Evolutionary conservation across 2,888 invertebrate genomes (phyloP).

Genomic region (Lepidonotus clava): DNA sequence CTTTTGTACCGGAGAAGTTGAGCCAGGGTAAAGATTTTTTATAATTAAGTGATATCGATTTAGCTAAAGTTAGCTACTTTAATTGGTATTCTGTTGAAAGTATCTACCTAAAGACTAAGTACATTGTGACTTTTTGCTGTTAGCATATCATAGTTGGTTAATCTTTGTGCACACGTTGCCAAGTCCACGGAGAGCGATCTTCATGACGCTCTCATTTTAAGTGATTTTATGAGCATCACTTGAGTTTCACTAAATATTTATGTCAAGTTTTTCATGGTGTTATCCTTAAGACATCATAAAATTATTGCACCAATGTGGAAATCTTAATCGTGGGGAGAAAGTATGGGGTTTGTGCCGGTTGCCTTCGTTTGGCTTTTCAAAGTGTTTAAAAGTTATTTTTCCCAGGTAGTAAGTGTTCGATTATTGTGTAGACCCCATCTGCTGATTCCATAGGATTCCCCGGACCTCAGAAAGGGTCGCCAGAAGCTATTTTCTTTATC

Average conservation of each 20-base stretch:
- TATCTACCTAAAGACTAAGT: neutral
- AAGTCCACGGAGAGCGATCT: neutral
- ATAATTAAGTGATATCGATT: constrained; percentile 37
- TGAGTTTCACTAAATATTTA: constrained; percentile 27
- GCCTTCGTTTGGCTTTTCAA: no score
- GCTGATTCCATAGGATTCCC: constrained; percentile 20
- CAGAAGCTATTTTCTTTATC: no score
- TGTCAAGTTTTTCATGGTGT: constrained; percentile 5
- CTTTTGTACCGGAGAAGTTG: constrained; percentile 22
- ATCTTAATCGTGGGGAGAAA: neutral
- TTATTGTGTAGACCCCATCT: neutral
- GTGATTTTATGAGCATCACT: constrained; percentile 46
- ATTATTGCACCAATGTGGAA: neutral
- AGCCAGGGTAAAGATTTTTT: constrained; percentile 31
- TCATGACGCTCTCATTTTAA: constrained; percentile 2
- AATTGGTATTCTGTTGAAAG: constrained; percentile 42
- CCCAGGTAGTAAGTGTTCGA: neutral
- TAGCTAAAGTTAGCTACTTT: constrained; percentile 2
- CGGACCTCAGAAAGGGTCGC: no score
- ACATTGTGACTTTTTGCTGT: constrained; percentile 41
- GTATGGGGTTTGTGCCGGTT: neutral
- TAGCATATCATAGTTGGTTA: constrained; percentile 42
- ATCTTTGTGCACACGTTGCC: neutral
- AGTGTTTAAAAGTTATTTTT: neutral
- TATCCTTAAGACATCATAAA: neutral